Base-by-base conservation (phyloP, 2,888 invertebrate species). In the Zygogramma bicolorata region DNA sequence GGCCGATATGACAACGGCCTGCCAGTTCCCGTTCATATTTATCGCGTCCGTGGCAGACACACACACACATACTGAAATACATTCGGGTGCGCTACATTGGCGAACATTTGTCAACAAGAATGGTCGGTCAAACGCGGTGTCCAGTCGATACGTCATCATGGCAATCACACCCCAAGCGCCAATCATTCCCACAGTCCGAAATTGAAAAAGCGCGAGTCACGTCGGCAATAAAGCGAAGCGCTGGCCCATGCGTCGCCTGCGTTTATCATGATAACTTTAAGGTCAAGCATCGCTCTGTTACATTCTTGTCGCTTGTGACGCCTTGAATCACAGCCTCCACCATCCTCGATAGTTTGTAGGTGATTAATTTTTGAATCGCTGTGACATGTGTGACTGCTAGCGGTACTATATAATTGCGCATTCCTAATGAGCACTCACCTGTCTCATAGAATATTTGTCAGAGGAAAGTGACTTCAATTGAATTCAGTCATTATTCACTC, bases 121-220 rank as follows among this genome's bases (percentile, higher is more conserved):
- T 81, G 82, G 81, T 81, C 80, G 83, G 82, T 81, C 81, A 83
- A 84, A 81, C 80, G 82, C 81, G 82, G 80, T 66, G 73, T 83
- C 84, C 83, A 85, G 84, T 84, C 86, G 84, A 86, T 87, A 86
- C 85, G 87, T 87, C 87, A 87, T 87, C 86, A 84, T 84, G 86
- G 85, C 86, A 87, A 87, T 87, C 87, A 86, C 87, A 87, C 87
- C 87, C 87, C 84, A 81, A 87, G 87, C 87, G 87, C 86, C 87
- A 86, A 87, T 87, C 86, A 86, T 86, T 85, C 85, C 84, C 84
- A 82, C 84, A 82, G 84, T 84, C 84, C 85, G 86, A 87, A 87
- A 87, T 87, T 87, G 87, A 87, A 87, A 87, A 87, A 86, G 86
- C 87, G 86, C 86, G 86, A 87, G 86, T 86, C 87, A 87, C 87